Base-by-base conservation (phyloP, 1,140 invertebrate species). In the Zeugodacus cucurbitae region DNA sequence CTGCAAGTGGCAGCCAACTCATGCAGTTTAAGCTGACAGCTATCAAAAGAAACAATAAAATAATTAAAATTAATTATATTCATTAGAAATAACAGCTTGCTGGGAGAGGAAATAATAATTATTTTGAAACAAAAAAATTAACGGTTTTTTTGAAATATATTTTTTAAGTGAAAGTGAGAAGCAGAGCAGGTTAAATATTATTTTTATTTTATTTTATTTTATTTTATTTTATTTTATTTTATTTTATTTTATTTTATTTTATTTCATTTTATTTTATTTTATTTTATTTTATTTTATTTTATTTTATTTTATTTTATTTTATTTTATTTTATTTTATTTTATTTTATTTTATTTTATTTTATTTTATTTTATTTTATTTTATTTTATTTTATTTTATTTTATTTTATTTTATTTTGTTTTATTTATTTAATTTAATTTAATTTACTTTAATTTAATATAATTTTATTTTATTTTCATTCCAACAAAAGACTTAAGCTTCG, bases 1-100 rank as follows among this genome's bases (percentile, higher is more conserved):
- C 64, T 67, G 32, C 64, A 32, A 67, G 29, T 67, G 29, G 64
- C 14, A 29, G 64, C 64, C 29, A 67, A 32, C 64, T 29, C 64
- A 14, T 67, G 64, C 64, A 67, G 64, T 14, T 67, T 29, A 32
- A 67, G 64, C 29, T 67, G 64, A 67, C 64, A 67, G 64, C 64
- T 67, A 67, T 34, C 64, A 67, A 67, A 67, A 67, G 64, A 67
- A 32, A 67, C 29, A 67, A 67, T 67, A 67, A 67, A 32, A 67
- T 34, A 67, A 67, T 62, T 62, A 67, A 67, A 67, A 67, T 67
- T 4, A 29, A 67, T 67, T 32, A 34, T 11, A 7, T 34, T 67
- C 64, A 7, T 62, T 62, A 62, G n/a, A 62, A 62, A 26, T n/a
- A 62, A n/a, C 58, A 62, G n/a, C 58, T 6, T 0, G 48, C 10